Percentiles rank a stretch among this genome's conserved stretches.
Evolutionary conservation across 2,888 invertebrate species (phyloP).

Genomic region (Conomelus anceps): DNA sequence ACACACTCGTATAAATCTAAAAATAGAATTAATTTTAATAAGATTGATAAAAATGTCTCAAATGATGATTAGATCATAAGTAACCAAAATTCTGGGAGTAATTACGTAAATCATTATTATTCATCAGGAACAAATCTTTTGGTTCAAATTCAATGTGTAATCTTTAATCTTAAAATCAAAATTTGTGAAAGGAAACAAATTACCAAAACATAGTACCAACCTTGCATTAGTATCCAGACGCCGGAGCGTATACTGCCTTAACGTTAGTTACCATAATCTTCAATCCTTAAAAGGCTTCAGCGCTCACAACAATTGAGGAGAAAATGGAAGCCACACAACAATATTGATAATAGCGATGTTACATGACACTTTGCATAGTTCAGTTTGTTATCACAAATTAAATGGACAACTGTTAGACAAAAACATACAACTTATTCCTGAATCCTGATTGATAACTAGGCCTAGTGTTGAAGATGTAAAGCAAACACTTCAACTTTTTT

Average conservation of each 20-base stretch:
- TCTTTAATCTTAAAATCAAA: too few relatives aligned
- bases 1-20: too few relatives aligned
- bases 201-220: not conserved
- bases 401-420: too few relatives aligned
- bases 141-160: too few relatives aligned
- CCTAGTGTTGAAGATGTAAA: not conserved
- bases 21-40: too few relatives aligned
- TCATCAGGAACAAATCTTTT: too few relatives aligned
- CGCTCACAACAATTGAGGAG: not conserved
- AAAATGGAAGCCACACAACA: not conserved
- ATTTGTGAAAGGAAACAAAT: not conserved
- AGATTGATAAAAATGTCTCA: too few relatives aligned
- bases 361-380: not conserved
- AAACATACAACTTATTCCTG: not conserved
- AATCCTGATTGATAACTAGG: not conserved
- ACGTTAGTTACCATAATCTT: not conserved
- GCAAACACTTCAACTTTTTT: not conserved
- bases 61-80: too few relatives aligned
- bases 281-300: not conserved
- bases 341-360: not conserved
- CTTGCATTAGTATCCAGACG: not conserved
- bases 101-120: too few relatives aligned
- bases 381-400: not conserved
- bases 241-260: not conserved
- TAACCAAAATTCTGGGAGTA: too few relatives aligned